Evolutionary conservation across 35 echinoderm and acorn worm species (phyloP).

Genomic region (Chiridota heheva): DNA sequence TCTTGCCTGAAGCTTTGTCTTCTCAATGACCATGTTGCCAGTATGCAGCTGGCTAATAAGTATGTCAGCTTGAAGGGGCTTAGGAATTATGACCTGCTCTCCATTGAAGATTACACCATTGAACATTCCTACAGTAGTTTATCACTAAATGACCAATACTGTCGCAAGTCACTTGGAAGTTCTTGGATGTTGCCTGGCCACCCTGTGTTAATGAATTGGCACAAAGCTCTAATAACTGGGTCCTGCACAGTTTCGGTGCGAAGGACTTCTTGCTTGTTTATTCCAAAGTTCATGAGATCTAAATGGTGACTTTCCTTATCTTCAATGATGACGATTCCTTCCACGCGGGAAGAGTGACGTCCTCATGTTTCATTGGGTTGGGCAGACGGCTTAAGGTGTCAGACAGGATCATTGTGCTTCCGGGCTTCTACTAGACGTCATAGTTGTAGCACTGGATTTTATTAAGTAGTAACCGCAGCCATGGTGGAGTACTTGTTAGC

Average conservation of each 20-base stretch:
- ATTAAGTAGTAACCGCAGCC: slow-evolving; percentile 50
- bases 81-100: slow-evolving; percentile 26
- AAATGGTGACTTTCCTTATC: background rate
- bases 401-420: slow-evolving; percentile 38
- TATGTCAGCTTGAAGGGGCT: slow-evolving; percentile 49
- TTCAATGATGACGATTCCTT: background rate
- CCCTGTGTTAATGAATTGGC: slow-evolving; percentile 36
- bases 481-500: slow-evolving; percentile 63
- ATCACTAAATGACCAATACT: slow-evolving; percentile 51
- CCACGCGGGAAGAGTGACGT: background rate
- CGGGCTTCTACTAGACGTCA: slow-evolving; percentile 56
- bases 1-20: slow-evolving; percentile 40
- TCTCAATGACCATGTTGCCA: slow-evolving; percentile 59
- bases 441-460: slow-evolving; percentile 73
- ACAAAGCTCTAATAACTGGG: background rate
- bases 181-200: slow-evolving; percentile 42
- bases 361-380: background rate
- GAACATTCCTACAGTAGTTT: slow-evolving; percentile 49
- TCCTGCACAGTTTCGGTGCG: background rate
- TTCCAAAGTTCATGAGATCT: slow-evolving; percentile 19
- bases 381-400: slow-evolving; percentile 21
- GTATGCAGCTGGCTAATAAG: slow-evolving; percentile 43
- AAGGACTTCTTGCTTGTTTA: slow-evolving; percentile 20
- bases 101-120: slow-evolving; percentile 63
- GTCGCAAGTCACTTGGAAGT: slow-evolving; percentile 1